A percentile compares a stretch with the other conserved stretches of the same genome.
These are phyloP conservation scores for Corvus cornix DNA, from an alignment of 2,113 vertebrate species.

Conservation along the genomic window DNA sequence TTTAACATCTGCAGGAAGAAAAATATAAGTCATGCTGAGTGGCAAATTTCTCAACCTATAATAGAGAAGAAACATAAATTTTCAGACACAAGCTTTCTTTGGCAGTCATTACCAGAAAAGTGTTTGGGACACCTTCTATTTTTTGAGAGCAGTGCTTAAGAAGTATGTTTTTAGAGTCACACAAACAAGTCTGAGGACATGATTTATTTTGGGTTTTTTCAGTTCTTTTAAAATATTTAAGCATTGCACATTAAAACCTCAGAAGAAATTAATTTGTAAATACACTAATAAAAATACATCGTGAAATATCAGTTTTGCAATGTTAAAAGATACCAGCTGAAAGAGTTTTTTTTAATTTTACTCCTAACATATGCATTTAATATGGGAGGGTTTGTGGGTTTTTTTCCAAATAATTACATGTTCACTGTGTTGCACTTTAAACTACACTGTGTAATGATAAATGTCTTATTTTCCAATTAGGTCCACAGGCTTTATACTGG, in stretches of 20 bases:
- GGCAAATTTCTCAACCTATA: not conserved
- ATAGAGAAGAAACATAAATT: not conserved
- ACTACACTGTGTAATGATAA: not conserved
- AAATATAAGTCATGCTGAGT: not conserved
- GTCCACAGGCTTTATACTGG: constrained; percentile 91
- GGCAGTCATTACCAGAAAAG: not conserved
- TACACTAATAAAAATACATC: not conserved
- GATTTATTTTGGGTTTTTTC: not conserved
- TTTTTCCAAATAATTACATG: not conserved
- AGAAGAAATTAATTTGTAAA: not conserved
- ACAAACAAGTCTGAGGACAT: not conserved
- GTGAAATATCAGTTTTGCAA: not conserved
- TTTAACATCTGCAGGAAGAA: not conserved
- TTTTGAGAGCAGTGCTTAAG: not conserved
- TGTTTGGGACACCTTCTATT: not conserved
- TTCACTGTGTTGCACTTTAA: not conserved
- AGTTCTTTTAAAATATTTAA: not conserved
- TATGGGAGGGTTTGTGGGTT: not conserved
- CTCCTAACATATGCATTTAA: not conserved
- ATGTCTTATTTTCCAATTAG: constrained; percentile 67
- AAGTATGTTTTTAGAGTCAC: not conserved
- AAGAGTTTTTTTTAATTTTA: not conserved
- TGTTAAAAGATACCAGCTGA: not conserved
- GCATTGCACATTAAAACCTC: not conserved
- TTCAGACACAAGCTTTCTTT: not conserved